Evolutionary conservation across 2,113 vertebrate species (phyloP).

Genomic region (Nanorana parkeri): DNA sequence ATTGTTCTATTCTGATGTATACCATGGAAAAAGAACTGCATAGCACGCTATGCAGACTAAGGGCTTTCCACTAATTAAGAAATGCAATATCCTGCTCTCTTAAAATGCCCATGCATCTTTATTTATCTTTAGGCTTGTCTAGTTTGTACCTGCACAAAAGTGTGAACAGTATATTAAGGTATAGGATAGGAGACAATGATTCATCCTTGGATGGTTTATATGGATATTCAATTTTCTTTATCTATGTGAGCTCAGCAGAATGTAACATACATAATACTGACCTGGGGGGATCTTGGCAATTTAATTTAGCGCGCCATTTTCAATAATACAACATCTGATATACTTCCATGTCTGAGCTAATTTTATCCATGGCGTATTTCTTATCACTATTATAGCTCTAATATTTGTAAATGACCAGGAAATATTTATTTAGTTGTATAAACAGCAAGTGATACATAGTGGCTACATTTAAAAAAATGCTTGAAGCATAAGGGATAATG

Average conservation of each 20-base stretch:
- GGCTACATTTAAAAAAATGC: background rate
- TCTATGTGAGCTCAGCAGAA: constrained; percentile 29
- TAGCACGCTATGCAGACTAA: too few relatives aligned
- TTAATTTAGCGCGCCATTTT: constrained; percentile 32
- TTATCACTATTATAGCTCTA: constrained; percentile 7
- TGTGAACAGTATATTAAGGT: background rate
- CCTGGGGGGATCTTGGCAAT: constrained; percentile 36
- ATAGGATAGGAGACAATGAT: background rate
- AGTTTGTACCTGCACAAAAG: background rate
- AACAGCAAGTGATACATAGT: background rate
- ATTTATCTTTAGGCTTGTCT: background rate
- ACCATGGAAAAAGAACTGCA: too few relatives aligned
- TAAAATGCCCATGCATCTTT: background rate
- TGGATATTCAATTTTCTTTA: constrained; percentile 34
- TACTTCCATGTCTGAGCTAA: constrained; percentile 25
- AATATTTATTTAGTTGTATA: constrained; percentile 21
- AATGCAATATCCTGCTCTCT: background rate
- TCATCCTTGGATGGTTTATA: constrained; percentile 6
- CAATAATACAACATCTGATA: constrained; percentile 42
- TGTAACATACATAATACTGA: constrained; percentile 34
- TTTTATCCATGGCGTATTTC: background rate
- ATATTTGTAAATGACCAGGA: constrained; percentile 4
- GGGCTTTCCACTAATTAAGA: background rate
- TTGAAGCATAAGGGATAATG: constrained; percentile 27
- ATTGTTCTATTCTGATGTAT: too few relatives aligned